Evolutionary conservation across 2,797 vertebrate species (phyloP), one percentile per base, ranked within the genome.

Genomic region (Tauraco hartlaubi): DNA sequence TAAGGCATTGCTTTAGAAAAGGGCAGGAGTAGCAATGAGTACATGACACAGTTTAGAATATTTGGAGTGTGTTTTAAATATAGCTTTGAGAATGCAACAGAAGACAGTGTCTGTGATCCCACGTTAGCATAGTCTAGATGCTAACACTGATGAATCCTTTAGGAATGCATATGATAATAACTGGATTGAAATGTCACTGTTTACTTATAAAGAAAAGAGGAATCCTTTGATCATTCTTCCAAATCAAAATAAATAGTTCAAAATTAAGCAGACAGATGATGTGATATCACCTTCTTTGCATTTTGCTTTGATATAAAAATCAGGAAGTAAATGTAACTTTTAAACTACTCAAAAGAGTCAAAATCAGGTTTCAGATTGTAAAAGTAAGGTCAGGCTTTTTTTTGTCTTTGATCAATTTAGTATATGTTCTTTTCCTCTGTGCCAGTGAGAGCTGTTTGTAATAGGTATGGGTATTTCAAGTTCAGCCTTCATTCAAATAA

Each of bases 291-390:
- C 66, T 91, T 64, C 52, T 93, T 95, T 94, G 88, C 64, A 80
- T 94, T 96, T 92, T 90, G 31, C 79, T 94, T 96, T 96, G 83
- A 93, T 89, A 74, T 76, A 87, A 75, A 96, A 95, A 58, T 90
- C 20, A 10, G 18, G 21, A 80, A 91, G 46, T 80, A 93, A 93
- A 77, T 51, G 58, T 58, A 85, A 77, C 28, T 74, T 96, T 78
- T 93, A 85, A 95, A 66, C n/a, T 83, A 76, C 44, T 58, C 58
- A 80, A 51, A 90, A 81, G 66, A 81, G 54, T 61, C 41, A 94
- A 90, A 96, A 67, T 22, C 37, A 21, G 54, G 41, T 69, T 94
- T 94, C 51, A 69, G 72, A 63, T 85, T 61, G 54, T 81, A 77
- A 66, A 94, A 90, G 37, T 49, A 80, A 75, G 52, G 26, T 43